These are phyloP conservation scores for Protula sp. DNA, from an alignment of 2,888 invertebrate species.

Conservation along the genomic window DNA sequence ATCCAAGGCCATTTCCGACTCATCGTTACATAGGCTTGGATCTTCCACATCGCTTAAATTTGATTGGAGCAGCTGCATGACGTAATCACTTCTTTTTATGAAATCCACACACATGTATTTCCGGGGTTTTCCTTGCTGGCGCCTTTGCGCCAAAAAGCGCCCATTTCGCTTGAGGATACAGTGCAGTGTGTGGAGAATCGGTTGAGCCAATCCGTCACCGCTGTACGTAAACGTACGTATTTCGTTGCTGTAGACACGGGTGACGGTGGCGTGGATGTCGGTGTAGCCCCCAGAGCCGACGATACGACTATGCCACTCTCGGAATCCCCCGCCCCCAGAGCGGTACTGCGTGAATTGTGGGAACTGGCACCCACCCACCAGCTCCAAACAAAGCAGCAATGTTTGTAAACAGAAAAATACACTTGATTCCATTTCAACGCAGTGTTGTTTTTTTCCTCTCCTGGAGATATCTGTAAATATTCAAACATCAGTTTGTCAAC, in stretches of 20 bases:
- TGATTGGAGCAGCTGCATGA: neutral
- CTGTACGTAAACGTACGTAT: neutral
- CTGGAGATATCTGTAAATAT: too few relatives aligned
- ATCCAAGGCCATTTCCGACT: neutral
- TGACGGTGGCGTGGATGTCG: neutral
- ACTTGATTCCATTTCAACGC: too few relatives aligned
- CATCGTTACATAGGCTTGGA: neutral
- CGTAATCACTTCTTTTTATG: neutral
- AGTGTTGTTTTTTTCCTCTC: too few relatives aligned
- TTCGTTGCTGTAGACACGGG: neutral
- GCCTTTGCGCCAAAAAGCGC: too few relatives aligned
- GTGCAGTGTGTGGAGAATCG: too few relatives aligned
- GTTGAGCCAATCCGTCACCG: too few relatives aligned
- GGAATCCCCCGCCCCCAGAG: neutral
- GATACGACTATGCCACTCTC: neutral
- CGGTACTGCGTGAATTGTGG: neutral
- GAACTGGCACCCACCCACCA: too few relatives aligned
- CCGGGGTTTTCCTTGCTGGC: too few relatives aligned
- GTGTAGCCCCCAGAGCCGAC: neutral
- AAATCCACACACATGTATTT: neutral
- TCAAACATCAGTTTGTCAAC: too few relatives aligned
- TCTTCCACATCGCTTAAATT: neutral
- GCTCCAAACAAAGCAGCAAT: too few relatives aligned
- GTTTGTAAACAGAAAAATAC: too few relatives aligned
- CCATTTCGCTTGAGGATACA: too few relatives aligned